These are phyloP conservation scores for Fundulus diaphanus DNA, from an alignment of 2,797 vertebrate species.

Conservation along the genomic window DNA sequence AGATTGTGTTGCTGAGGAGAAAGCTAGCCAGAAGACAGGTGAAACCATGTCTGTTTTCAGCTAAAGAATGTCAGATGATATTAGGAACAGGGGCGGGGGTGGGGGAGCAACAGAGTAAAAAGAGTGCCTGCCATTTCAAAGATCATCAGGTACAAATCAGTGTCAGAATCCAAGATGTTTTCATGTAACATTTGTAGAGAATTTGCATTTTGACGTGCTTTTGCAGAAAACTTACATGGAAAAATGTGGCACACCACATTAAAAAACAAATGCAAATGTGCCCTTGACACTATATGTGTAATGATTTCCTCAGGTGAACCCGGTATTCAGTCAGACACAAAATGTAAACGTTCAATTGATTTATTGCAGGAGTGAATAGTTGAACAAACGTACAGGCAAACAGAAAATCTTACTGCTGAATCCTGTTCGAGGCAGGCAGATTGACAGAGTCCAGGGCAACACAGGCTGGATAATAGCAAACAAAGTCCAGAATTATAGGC, in stretches of 20 bases:
- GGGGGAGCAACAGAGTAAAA: constrained; percentile 16
- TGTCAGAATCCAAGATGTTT: not conserved
- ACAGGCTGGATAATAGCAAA: too few relatives aligned
- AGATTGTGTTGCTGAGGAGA: constrained; percentile 73
- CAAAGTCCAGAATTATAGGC: too few relatives aligned
- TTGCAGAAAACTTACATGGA: not conserved
- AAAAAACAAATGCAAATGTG: not conserved
- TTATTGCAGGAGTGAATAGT: too few relatives aligned
- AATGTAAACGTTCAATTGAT: too few relatives aligned
- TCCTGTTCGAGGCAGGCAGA: too few relatives aligned
- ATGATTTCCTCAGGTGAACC: too few relatives aligned
- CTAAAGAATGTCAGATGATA: constrained; percentile 67
- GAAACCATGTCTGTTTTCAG: constrained; percentile 54
- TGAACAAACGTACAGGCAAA: too few relatives aligned
- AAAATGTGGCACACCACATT: not conserved
- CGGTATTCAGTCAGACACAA: too few relatives aligned
- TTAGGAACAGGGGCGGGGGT: constrained; percentile 18
- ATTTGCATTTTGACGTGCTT: not conserved
- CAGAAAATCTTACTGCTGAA: too few relatives aligned
- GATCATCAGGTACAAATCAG: constrained; percentile 20
- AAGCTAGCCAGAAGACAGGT: constrained; percentile 56
- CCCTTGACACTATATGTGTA: not conserved
- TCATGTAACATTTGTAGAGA: not conserved
- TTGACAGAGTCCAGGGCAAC: too few relatives aligned
- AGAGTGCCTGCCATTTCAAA: constrained; percentile 24